phyloP scores from a whole-genome alignment of 2,113 vertebrate genomes.

The Toxotes jaculatrix region DNA sequence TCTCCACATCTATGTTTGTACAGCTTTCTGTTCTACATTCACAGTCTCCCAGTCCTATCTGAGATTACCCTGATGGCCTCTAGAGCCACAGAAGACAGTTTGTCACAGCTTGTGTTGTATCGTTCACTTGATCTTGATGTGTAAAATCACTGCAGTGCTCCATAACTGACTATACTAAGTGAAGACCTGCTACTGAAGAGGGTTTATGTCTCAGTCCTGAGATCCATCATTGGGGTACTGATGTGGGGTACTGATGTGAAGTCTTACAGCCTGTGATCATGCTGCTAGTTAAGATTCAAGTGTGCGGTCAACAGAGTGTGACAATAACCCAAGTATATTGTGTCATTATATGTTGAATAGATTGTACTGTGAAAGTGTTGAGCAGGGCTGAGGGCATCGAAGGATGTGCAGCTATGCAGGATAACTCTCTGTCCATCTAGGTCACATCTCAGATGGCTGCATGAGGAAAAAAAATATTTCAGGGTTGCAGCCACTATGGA shows the following conservation, averaged over 20 bases:
- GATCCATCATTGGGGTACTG: neutral
- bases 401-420: neutral
- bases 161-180: neutral
- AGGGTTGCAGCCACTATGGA: conserved; percentile 10
- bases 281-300: neutral
- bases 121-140: neutral
- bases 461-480: conserved; percentile 17
- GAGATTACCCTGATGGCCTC: neutral
- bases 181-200: neutral
- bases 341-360: neutral
- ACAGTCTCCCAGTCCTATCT: neutral
- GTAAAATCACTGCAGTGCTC: neutral
- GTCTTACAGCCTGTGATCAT: neutral
- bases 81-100: neutral
- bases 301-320: neutral
- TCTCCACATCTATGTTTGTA: neutral
- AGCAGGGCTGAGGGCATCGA: neutral
- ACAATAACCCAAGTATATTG: neutral
- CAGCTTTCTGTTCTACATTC: neutral
- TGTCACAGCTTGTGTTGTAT: neutral
- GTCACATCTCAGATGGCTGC: conserved; percentile 48
- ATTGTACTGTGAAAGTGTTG: neutral
- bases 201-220: neutral
- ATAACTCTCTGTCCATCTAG: conserved; percentile 34
- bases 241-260: neutral